Conservation (phyloP, 2,888 invertebrate species). For the Pasiphila rectangulata region DNA sequence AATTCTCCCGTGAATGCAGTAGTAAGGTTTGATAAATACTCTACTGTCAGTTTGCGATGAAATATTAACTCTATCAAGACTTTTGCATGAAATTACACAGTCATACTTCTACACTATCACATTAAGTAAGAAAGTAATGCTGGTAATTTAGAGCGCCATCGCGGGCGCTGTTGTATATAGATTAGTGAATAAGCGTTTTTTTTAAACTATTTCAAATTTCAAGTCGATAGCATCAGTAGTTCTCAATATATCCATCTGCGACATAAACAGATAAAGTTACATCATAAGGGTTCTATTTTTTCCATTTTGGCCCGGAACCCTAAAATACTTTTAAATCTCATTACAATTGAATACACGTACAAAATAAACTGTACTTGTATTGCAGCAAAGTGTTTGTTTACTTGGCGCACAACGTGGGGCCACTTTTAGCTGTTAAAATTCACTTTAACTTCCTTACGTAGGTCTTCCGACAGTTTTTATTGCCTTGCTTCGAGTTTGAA, state of each 20-base stretch:
- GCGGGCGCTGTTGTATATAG: too few relatives aligned
- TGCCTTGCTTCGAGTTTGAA: conserved; percentile 13
- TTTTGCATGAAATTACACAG: background rate
- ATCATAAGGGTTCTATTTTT: too few relatives aligned
- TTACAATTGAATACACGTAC: background rate
- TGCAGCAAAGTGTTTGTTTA: conserved; percentile 2
- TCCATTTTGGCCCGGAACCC: too few relatives aligned
- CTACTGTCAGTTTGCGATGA: background rate
- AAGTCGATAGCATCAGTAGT: too few relatives aligned
- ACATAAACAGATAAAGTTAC: too few relatives aligned
- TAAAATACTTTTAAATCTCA: background rate
- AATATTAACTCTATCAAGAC: background rate
- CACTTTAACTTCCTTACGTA: conserved; percentile 15
- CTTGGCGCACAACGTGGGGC: background rate
- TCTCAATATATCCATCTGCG: too few relatives aligned
- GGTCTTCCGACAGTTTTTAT: conserved; percentile 16
- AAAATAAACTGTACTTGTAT: background rate
- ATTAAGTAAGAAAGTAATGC: too few relatives aligned
- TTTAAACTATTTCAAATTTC: too few relatives aligned
- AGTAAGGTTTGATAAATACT: background rate
- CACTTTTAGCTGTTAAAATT: conserved; percentile 18
- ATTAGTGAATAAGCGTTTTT: too few relatives aligned
- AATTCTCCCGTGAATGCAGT: conserved; percentile 8
- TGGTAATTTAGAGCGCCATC: too few relatives aligned
- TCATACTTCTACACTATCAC: too few relatives aligned